Base-by-base conservation (phyloP, 2,888 invertebrate genomes). In the Thera obeliscata region DNA sequence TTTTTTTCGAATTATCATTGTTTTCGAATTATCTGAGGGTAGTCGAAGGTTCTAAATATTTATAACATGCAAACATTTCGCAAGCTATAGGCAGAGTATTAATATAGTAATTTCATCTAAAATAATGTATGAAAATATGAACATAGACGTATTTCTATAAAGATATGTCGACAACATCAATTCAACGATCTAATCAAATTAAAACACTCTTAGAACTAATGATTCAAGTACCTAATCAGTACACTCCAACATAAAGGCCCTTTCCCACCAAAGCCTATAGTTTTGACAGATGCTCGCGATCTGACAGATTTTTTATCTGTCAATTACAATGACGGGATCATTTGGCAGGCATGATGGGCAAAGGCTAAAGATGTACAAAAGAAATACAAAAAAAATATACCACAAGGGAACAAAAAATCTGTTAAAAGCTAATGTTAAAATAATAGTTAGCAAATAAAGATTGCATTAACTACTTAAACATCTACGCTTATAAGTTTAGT, bases 111-210 rank as follows among this genome's bases (percentile, higher is more conserved):
- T 61, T 73, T 57, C 62, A 69, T 69, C 69, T 62, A 67, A 67
- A 66, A 50, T 12, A 22, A 58, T 41, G 61, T n/a, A 59, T 64
- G 48, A 64, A 67, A 60, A 41, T 60, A 61, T 67, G 70, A 65
- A 68, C 57, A 66, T 79, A 80, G 81, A 82, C 81, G 79, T 78
- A 75, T 72, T 75, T 71, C 71, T 73, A 73, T 70, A 71, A 66
- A 78, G 80, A 82, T 82, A 81, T 81, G 81, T 80, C 63, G 71
- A 78, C 73, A 79, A 78, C 76, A 70, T 49, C 80, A 80, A 83
- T 72, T 74, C 78, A 80, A 81, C 69, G 8, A 76, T 77, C 75
- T 71, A 74, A 74, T 69, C 59, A 69, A 67, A 70, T 76, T 77
- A 80, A 79, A 81, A 80, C 82, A 84, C 82, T 72, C 80, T 81